Evolutionary conservation across 2,797 vertebrate genomes (phyloP).

Genomic region (Platyrinchus mystaceus): DNA sequence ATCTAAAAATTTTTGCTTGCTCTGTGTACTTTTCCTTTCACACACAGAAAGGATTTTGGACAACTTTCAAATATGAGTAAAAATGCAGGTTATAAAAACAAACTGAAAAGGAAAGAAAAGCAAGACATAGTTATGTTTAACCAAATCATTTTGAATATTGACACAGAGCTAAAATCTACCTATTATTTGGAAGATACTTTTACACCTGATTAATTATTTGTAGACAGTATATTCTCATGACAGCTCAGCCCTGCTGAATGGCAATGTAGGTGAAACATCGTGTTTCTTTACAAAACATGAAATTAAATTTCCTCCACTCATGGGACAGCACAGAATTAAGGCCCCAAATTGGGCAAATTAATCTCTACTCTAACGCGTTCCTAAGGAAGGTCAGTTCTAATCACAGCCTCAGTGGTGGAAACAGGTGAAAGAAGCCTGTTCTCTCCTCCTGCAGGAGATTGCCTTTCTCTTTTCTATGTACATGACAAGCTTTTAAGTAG

Average conservation of each 20-base stretch:
- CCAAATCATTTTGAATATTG: background rate
- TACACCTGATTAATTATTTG: background rate
- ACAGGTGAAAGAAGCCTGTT: background rate
- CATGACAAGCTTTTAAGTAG: background rate
- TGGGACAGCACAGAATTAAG: background rate
- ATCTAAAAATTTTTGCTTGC: background rate
- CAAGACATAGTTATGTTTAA: background rate
- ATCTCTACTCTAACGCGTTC: background rate
- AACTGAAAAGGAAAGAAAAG: background rate
- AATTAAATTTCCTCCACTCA: background rate
- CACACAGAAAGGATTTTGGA: background rate
- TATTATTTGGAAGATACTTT: background rate
- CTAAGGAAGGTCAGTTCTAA: background rate
- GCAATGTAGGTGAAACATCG: background rate
- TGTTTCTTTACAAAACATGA: background rate
- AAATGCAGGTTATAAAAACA: background rate
- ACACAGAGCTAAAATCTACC: background rate
- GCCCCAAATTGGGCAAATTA: background rate
- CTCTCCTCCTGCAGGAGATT: background rate
- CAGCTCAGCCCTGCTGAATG: background rate
- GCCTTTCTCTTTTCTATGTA: background rate
- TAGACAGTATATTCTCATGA: background rate
- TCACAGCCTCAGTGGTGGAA: background rate
- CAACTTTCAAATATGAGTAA: background rate
- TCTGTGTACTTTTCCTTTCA: background rate